phyloP scores from a whole-genome alignment of 2,797 vertebrate species.

The Gymnothorax javanicus region DNA sequence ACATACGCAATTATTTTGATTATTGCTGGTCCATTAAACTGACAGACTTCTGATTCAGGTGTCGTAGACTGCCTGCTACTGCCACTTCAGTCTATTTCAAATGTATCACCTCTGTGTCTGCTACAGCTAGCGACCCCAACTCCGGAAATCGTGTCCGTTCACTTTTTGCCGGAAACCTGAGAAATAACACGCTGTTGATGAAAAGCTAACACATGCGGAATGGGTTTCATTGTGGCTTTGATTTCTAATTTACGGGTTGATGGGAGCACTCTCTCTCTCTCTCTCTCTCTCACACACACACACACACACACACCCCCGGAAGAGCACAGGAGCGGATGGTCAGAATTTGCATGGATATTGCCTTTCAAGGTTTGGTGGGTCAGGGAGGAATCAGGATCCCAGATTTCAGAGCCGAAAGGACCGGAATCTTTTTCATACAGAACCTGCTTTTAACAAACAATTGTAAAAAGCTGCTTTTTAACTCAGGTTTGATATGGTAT shows the following conservation, averaged over 20 bases:
- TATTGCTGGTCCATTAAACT: constrained; percentile 26
- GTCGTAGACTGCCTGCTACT: constrained; percentile 14
- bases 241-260: constrained; percentile 29
- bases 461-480: constrained; percentile 4
- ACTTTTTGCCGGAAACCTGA: not conserved
- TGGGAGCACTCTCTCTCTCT: not conserved
- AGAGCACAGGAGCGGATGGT: not conserved
- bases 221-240: constrained; percentile 27
- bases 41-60: constrained; percentile 13
- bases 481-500: constrained; percentile 14
- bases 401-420: not conserved
- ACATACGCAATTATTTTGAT: constrained; percentile 32
- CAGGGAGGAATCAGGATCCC: not conserved
- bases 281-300: too few relatives aligned
- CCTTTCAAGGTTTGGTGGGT: not conserved
- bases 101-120: not conserved
- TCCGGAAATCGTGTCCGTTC: constrained; percentile 17
- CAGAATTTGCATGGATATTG: constrained; percentile 21
- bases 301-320: not conserved
- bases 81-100: constrained; percentile 13
- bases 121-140: not conserved
- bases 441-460: constrained; percentile 13
- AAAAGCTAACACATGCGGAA: constrained; percentile 19
- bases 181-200: constrained; percentile 34
- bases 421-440: not conserved